These are phyloP conservation scores for Carassius carassius DNA, from an alignment of 2,113 vertebrate genomes.

Conservation along the genomic window DNA sequence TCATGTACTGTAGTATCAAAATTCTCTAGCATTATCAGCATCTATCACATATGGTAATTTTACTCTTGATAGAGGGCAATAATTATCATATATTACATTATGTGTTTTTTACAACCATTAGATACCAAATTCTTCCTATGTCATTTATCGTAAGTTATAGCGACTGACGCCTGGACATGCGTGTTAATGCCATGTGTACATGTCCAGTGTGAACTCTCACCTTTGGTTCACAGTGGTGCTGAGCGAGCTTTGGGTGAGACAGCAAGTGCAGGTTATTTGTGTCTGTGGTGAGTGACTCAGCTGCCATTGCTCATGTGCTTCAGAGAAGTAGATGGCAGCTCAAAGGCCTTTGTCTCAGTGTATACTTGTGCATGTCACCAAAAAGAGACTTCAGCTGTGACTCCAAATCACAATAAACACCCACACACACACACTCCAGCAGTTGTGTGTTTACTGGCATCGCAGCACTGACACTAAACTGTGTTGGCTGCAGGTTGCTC, in stretches of 20 bases:
- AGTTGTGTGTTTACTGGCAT: constrained; percentile 19
- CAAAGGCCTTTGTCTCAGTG: not conserved
- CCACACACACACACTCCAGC: constrained; percentile 20
- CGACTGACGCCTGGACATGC: not conserved
- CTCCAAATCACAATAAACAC: constrained; percentile 6
- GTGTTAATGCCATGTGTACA: not conserved
- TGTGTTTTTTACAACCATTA: not conserved
- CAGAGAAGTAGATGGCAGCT: constrained; percentile 1
- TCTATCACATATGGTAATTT: too few relatives aligned
- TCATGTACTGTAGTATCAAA: not conserved
- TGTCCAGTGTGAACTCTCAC: not conserved
- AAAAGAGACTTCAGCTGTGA: constrained; percentile 21
- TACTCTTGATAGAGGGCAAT: too few relatives aligned
- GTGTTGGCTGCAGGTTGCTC: constrained; percentile 37
- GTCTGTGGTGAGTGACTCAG: constrained; percentile 3
- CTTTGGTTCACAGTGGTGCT: not conserved
- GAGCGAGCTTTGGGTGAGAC: not conserved
- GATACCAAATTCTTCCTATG: not conserved
- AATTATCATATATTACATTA: too few relatives aligned
- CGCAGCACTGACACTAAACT: constrained; percentile 8
- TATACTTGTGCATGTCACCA: not conserved
- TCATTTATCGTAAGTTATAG: not conserved
- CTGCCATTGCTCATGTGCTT: constrained; percentile 17
- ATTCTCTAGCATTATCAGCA: too few relatives aligned
- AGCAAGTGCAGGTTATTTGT: not conserved